These are phyloP conservation scores for Isoperla grammatica DNA, from an alignment of 2,888 invertebrate genomes.

Conservation along the genomic window DNA sequence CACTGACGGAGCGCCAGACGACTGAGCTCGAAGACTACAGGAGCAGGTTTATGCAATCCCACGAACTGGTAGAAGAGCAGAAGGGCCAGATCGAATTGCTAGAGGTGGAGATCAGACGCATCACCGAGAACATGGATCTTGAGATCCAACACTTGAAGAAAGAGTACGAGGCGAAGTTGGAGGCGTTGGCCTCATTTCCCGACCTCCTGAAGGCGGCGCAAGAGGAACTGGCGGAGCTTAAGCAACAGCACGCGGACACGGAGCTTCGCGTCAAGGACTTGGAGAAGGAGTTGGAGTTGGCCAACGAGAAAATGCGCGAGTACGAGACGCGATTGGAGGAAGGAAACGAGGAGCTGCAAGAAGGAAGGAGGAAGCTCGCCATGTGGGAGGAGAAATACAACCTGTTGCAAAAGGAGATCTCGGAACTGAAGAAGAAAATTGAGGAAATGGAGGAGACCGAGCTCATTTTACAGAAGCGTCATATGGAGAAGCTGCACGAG, in stretches of 20 bases:
- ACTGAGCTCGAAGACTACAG: conserved; percentile 63
- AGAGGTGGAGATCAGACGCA: conserved; percentile 65
- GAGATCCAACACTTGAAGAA: conserved; percentile 61
- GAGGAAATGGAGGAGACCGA: conserved; percentile 54
- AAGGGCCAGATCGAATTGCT: conserved; percentile 61
- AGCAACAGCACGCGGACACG: conserved; percentile 59
- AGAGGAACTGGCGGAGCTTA: conserved; percentile 59
- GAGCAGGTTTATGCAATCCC: conserved; percentile 62
- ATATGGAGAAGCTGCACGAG: conserved; percentile 63
- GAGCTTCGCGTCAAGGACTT: conserved; percentile 62
- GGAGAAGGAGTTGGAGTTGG: conserved; percentile 56
- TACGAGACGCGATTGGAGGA: conserved; percentile 6
- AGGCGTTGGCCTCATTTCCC: conserved; percentile 60
- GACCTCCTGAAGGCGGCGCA: conserved; percentile 64
- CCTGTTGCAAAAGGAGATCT: conserved; percentile 40
- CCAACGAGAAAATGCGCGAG: conserved; percentile 52
- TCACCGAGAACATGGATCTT: conserved; percentile 64
- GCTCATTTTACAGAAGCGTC: conserved; percentile 53
- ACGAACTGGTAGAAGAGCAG: conserved; percentile 65
- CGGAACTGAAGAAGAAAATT: conserved; percentile 42
- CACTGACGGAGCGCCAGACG: conserved; percentile 59
- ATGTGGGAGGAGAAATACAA: conserved; percentile 43
- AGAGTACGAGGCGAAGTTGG: conserved; percentile 64
- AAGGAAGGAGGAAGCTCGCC: neutral
- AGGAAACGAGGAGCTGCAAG: neutral